phyloP scores from a whole-genome alignment of 2,888 invertebrate species.

The Tinea trinotella region DNA sequence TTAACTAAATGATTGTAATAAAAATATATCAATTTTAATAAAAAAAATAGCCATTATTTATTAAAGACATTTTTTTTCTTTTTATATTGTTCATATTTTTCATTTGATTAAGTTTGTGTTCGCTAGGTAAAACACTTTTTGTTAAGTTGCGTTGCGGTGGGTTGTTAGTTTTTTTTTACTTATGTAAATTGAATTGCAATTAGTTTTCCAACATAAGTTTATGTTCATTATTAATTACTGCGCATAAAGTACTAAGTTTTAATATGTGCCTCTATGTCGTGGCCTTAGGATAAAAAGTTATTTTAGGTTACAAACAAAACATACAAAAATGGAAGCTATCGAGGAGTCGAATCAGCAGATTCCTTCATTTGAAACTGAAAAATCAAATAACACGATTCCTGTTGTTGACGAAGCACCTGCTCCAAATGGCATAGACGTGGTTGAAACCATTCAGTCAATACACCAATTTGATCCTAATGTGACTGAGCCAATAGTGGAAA shows the following conservation, averaged over 20 bases:
- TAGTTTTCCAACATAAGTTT: neutral
- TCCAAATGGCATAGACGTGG: neutral
- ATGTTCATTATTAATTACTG: neutral
- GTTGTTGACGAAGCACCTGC: neutral
- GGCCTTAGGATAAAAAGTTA: neutral
- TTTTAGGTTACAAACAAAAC: slow-evolving; percentile 5
- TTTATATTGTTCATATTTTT: too few relatives aligned
- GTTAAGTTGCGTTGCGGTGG: slow-evolving; percentile 13
- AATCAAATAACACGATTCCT: neutral
- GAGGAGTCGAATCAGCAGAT: neutral
- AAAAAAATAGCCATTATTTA: too few relatives aligned
- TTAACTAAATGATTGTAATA: too few relatives aligned
- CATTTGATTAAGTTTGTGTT: too few relatives aligned
- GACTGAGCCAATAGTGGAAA: neutral
- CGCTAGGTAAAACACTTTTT: neutral
- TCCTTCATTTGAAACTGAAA: neutral
- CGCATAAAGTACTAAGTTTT: neutral
- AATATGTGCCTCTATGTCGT: neutral
- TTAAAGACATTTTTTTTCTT: too few relatives aligned
- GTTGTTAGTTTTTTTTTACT: neutral
- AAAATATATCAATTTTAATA: too few relatives aligned
- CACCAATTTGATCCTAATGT: neutral
- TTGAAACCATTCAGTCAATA: neutral
- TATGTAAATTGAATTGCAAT: slow-evolving; percentile 1
- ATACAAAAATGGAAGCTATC: neutral